Evolutionary conservation across 2,888 invertebrate genomes (phyloP).

Genomic region (Cremastinae sp.): DNA sequence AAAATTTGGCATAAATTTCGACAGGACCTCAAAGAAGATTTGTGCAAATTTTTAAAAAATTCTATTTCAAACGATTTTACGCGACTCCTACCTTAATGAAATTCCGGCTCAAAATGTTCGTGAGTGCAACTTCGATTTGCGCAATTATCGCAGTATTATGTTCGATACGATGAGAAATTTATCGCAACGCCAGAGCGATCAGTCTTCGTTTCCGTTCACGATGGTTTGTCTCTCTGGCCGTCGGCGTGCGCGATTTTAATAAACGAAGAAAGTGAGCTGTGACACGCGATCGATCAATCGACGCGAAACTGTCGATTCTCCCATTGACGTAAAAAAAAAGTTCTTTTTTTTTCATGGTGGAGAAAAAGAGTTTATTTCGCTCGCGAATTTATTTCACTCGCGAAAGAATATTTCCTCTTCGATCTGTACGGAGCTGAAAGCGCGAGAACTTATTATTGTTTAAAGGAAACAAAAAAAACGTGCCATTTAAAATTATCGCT

Average conservation of each 20-base stretch:
- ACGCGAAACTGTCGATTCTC: conserved; percentile 24
- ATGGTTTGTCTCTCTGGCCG: conserved; percentile 25
- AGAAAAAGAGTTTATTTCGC: background rate
- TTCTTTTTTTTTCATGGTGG: too few relatives aligned
- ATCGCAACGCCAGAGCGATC: conserved; percentile 32
- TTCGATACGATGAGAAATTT: conserved; percentile 52
- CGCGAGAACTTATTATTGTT: too few relatives aligned
- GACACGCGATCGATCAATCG: conserved; percentile 27
- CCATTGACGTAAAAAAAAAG: background rate
- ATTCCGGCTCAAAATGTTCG: conserved; percentile 9
- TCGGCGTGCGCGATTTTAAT: conserved; percentile 7
- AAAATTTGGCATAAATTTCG: too few relatives aligned
- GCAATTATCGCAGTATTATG: conserved; percentile 45
- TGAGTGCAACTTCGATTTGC: conserved; percentile 25
- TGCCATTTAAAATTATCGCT: too few relatives aligned
- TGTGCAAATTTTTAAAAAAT: too few relatives aligned
- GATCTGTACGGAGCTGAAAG: too few relatives aligned
- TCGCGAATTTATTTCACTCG: too few relatives aligned
- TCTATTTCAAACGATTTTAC: too few relatives aligned
- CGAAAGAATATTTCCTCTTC: too few relatives aligned
- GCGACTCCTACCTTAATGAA: too few relatives aligned
- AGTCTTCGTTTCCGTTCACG: conserved; percentile 11
- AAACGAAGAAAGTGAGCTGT: conserved; percentile 26
- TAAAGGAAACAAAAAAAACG: too few relatives aligned
- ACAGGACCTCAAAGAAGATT: too few relatives aligned